A percentile compares a stretch with the other conserved stretches of the same genome.
phyloP scores from a whole-genome alignment of 2,797 vertebrate genomes.

The Kryptopterus vitreolus region DNA sequence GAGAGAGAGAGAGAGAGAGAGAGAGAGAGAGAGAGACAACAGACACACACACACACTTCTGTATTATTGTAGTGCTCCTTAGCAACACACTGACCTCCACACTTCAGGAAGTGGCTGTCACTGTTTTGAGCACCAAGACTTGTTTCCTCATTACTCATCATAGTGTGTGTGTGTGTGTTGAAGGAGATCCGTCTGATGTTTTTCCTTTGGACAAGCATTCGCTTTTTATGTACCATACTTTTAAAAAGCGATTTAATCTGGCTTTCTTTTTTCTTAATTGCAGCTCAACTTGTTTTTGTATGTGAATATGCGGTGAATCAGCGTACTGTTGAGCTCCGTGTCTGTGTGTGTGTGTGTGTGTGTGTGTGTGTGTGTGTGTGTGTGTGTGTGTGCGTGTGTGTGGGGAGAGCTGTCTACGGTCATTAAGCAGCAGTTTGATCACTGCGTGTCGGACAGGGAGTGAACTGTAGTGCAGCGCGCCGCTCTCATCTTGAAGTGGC shows the following conservation, averaged over 20 bases:
- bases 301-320: neutral
- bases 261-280: neutral
- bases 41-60: neutral
- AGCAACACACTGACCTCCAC: neutral
- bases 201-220: neutral
- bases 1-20: too few species aligned
- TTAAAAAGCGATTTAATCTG: neutral
- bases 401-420: slow-evolving; percentile 21
- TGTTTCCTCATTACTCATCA: slow-evolving; percentile 6
- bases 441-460: slow-evolving; percentile 10
- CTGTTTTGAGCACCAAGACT: neutral
- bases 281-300: neutral
- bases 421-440: slow-evolving; percentile 36
- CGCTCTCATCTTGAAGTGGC: slow-evolving; percentile 28
- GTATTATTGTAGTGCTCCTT: neutral
- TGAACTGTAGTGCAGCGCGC: slow-evolving; percentile 20
- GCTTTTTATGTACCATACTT: slow-evolving; percentile 2
- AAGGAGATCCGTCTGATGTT: neutral
- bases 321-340: neutral
- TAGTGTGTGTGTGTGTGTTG: neutral
- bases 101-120: slow-evolving; percentile 12
- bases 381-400: slow-evolving; percentile 1
- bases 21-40: too few species aligned
- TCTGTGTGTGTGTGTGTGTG: neutral
- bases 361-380: slow-evolving; percentile 7